Evolutionary conservation across 1,140 invertebrate genomes (phyloP), one percentile per base, ranked within the genome.

Genomic region (Zaprionus taronus): DNA sequence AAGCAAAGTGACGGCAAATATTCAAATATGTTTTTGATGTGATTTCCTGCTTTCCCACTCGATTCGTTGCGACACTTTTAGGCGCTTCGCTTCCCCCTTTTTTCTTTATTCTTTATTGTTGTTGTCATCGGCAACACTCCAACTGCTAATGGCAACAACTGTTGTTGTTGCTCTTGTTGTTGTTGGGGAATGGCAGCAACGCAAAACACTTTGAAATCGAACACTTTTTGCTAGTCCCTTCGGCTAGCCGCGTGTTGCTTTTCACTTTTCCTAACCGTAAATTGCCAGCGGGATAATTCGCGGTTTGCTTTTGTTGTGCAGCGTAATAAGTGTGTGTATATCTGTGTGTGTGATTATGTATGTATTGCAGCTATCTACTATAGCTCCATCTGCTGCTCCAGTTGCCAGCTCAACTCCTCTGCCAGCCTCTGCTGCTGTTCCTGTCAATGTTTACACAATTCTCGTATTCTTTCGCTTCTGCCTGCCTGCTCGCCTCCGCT

Each of bases 11-110:
- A 90, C 79, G 81, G 85, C 85, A 90, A 90, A 90, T 90, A 90
- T 90, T 90, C 85, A 90, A 90, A 90, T 90, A 90, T 90, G 85
- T 90, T 90, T 90, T 90, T 90, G 85, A 90, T 90, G 85, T 90
- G 85, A 90, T 90, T 85, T 91, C 85, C 89, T 82, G 76, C 79
- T 79, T 81, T 80, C 72, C 79, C 85, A 90, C 78, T 79, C 85
- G 84, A 82, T 85, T 85, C 81, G 72, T 65, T 64, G 79, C 70
- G 79, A 76, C 75, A 72, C 74, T 87, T 80, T 83, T 80, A 56
- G 83, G 77, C 83, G 66, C 51, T 80, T 31, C 31, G 15, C 31
- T 55, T 9, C 49, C 64, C 49, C 51, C 61, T n/a, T 38, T 55
- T 56, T 63, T 55, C 67, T 56, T 49, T 24, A 38, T 34, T 20